Conservation (phyloP, 2,113 vertebrate genomes). For the Neofelis nebulosa region DNA sequence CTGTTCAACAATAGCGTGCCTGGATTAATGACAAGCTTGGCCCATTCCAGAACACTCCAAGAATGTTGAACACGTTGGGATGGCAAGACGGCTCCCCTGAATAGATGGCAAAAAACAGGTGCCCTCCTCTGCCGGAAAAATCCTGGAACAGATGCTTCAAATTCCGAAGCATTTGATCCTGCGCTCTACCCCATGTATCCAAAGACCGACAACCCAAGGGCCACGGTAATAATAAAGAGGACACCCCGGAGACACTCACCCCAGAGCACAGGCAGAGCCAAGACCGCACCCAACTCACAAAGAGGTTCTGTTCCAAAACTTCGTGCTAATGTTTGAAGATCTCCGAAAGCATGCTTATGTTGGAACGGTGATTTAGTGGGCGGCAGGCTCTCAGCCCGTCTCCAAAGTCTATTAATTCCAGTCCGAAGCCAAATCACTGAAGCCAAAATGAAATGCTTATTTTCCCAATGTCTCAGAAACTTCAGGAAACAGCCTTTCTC, state of each 20-base stretch:
- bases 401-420: neutral
- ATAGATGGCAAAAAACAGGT: neutral
- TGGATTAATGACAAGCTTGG: neutral
- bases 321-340: neutral
- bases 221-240: neutral
- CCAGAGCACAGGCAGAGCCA: neutral
- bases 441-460: neutral
- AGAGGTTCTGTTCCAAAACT: neutral
- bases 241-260: neutral
- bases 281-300: neutral
- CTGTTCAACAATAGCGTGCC: fast-evolving
- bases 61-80: neutral
- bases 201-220: neutral
- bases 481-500: neutral
- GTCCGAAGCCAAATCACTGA: neutral
- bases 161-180: neutral
- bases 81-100: neutral
- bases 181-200: neutral
- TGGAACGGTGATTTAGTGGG: neutral
- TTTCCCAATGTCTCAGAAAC: neutral
- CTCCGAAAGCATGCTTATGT: neutral
- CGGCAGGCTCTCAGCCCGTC: neutral
- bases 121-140: neutral
- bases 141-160: neutral
- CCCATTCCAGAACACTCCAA: neutral